Conservation (phyloP, 2,797 vertebrate species). For the Takifugu ocellatus region DNA sequence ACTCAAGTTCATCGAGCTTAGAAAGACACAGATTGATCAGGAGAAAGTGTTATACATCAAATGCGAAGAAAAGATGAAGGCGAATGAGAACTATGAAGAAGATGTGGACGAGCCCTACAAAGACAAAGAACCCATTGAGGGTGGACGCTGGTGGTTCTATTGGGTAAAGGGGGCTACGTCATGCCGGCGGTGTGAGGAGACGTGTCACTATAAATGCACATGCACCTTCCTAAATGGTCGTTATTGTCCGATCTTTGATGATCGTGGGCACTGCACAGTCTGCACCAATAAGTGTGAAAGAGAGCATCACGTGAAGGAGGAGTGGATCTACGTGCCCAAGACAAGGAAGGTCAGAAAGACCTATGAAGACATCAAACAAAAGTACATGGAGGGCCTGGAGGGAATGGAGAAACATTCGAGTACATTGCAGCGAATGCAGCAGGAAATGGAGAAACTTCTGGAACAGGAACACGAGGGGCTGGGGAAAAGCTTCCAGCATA, state of each 20-base stretch:
- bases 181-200: slow-evolving; percentile 8
- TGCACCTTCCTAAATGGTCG: fast-evolving
- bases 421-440: neutral
- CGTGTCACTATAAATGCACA: slow-evolving; percentile 15
- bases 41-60: neutral
- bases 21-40: neutral
- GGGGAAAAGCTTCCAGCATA: neutral
- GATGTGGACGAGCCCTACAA: slow-evolving; percentile 2
- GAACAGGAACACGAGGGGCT: neutral
- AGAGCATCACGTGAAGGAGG: slow-evolving; percentile 13
- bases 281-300: slow-evolving; percentile 7
- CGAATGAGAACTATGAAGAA: neutral
- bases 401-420: too few relatives aligned
- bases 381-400: neutral
- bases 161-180: neutral
- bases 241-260: neutral
- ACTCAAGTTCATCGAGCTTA: neutral
- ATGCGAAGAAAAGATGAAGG: slow-evolving; percentile 1
- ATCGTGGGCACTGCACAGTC: neutral
- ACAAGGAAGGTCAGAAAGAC: neutral
- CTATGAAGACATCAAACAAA: fast-evolving
- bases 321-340: neutral
- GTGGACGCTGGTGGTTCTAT: neutral
- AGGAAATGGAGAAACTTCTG: neutral
- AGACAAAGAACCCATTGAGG: fast-evolving